Conservation (phyloP, 2,113 vertebrate genomes). For the Gopherus flavomarginatus region DNA sequence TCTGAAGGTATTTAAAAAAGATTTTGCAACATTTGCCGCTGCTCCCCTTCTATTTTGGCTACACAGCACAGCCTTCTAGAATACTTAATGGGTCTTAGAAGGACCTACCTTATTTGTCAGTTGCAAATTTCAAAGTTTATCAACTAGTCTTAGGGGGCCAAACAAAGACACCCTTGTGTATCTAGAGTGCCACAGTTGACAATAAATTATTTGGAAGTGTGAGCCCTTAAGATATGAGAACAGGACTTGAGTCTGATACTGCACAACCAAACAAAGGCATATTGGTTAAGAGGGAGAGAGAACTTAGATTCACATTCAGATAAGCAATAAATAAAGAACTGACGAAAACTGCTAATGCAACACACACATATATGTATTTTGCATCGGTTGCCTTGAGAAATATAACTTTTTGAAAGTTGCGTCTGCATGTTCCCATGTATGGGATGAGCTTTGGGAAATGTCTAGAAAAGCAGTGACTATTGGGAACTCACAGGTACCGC, state of each 20-base stretch:
- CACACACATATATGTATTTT: background rate
- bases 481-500: accelerated
- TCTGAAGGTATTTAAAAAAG: constrained; percentile 65
- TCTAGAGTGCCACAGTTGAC: background rate
- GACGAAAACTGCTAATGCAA: background rate
- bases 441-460: background rate
- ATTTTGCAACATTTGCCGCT: background rate
- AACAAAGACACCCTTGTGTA: background rate
- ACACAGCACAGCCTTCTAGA: background rate
- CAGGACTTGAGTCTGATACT: background rate
- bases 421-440: background rate
- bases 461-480: background rate
- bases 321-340: background rate
- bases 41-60: background rate
- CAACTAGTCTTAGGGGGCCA: too few relatives aligned
- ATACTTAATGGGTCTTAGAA: background rate
- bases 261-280: background rate
- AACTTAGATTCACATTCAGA: background rate
- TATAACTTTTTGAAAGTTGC: background rate
- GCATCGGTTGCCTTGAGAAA: background rate
- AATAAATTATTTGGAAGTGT: background rate
- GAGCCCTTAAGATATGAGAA: background rate
- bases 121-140: background rate
- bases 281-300: background rate
- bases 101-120: background rate